phyloP scores from a whole-genome alignment of 2,113 vertebrate genomes.

The Formicarius rufipectus region DNA sequence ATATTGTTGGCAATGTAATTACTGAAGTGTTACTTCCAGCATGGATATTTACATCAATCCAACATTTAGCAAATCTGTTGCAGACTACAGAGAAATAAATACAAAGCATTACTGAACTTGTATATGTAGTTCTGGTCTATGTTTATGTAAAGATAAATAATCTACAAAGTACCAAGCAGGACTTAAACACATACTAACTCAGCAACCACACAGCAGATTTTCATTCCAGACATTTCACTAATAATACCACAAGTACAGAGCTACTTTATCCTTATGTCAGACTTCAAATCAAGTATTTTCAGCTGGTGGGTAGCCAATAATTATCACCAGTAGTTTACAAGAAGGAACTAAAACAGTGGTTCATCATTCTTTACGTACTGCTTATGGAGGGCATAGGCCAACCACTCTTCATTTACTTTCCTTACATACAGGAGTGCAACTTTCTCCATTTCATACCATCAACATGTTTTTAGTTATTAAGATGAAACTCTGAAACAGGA shows the following conservation, averaged over 20 bases:
- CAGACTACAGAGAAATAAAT: background rate
- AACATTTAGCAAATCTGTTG: background rate
- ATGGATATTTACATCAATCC: background rate
- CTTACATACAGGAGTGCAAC: background rate
- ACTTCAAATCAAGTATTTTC: background rate
- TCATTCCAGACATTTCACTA: background rate
- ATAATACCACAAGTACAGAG: background rate
- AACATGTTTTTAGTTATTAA: background rate
- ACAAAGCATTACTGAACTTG: background rate
- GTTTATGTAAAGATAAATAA: background rate
- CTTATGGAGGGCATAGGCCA: background rate
- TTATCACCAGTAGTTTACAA: background rate
- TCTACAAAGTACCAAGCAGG: background rate
- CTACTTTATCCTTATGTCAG: background rate
- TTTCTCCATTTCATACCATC: background rate
- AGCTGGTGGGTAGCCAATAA: background rate
- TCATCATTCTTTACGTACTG: background rate
- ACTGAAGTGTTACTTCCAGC: background rate
- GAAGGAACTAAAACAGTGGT: background rate
- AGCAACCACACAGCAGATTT: background rate
- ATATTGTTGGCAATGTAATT: background rate
- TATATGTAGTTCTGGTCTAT: background rate
- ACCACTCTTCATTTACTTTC: background rate
- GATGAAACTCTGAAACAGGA: background rate
- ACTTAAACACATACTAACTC: background rate